Percentiles rank a stretch among this genome's conserved stretches.
These are phyloP conservation scores for Myotis brandtii DNA, from an alignment of 2,113 vertebrate genomes.

Conservation along the genomic window DNA sequence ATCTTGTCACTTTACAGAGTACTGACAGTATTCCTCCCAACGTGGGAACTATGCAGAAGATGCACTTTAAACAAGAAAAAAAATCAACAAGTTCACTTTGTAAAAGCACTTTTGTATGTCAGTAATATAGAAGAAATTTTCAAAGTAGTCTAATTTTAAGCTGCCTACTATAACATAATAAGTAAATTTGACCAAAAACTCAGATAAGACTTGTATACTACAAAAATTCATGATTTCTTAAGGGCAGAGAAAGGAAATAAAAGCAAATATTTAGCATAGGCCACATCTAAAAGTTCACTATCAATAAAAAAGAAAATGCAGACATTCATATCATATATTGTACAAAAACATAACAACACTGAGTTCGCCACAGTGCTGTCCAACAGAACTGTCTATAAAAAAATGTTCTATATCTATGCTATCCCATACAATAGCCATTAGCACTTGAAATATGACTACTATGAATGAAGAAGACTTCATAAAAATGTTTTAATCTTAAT, in stretches of 20 bases:
- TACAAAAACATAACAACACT: background rate
- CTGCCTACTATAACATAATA: background rate
- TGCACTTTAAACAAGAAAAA: background rate
- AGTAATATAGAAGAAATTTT: background rate
- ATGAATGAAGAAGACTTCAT: constrained; percentile 30
- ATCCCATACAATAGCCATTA: background rate
- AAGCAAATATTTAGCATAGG: background rate
- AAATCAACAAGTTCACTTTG: background rate
- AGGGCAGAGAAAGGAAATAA: constrained; percentile 8
- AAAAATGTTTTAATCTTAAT: constrained; percentile 16
- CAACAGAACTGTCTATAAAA: background rate
- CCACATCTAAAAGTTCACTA: background rate
- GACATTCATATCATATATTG: background rate
- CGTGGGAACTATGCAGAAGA: background rate
- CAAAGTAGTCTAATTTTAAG: constrained; percentile 19
- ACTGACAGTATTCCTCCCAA: background rate
- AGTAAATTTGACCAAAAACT: constrained; percentile 41
- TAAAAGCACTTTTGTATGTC: background rate
- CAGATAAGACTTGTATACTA: background rate
- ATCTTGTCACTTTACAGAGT: background rate
- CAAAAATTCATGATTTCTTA: constrained; percentile 20
- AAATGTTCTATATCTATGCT: background rate
- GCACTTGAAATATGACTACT: background rate
- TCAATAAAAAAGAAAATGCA: constrained; percentile 31
- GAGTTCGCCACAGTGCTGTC: background rate